Evolutionary conservation across 1,140 invertebrate genomes (phyloP).

Genomic region (Trissolcus basalis): DNA sequence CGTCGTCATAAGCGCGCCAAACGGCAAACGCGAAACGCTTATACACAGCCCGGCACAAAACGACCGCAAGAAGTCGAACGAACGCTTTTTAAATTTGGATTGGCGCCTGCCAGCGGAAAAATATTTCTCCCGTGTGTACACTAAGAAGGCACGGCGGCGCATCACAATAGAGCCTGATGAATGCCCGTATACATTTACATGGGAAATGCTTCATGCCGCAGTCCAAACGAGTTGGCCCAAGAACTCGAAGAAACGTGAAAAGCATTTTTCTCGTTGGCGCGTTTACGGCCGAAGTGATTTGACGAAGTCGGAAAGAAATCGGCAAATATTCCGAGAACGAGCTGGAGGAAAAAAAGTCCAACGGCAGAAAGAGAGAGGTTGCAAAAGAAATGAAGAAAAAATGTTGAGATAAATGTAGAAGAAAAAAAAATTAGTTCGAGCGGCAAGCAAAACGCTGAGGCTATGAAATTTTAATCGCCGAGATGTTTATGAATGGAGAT

Average conservation of each 20-base stretch:
- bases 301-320: conserved; percentile 49
- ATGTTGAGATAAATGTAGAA: not conserved
- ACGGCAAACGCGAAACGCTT: conserved; percentile 50
- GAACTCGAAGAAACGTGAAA: conserved; percentile 62
- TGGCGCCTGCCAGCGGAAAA: conserved; percentile 58
- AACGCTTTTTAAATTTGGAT: conserved; percentile 60
- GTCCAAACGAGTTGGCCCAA: conserved; percentile 60
- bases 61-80: conserved; percentile 53
- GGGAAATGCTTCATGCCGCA: conserved; percentile 65
- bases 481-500: not conserved
- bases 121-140: conserved; percentile 69
- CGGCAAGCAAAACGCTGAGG: too few relatives aligned
- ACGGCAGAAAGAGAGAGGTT: conserved; percentile 14
- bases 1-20: conserved; percentile 35
- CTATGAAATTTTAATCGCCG: too few relatives aligned
- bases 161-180: conserved; percentile 73
- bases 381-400: conserved; percentile 8
- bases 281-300: conserved; percentile 48
- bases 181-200: conserved; percentile 75
- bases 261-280: conserved; percentile 59
- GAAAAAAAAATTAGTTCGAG: too few relatives aligned
- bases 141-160: conserved; percentile 60
- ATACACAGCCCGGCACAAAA: conserved; percentile 39
- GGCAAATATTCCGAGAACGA: conserved; percentile 43
- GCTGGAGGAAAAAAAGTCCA: conserved; percentile 4